These are phyloP conservation scores for Thalassaphorura encarpata DNA, from an alignment of 1,140 invertebrate species.

Conservation along the genomic window DNA sequence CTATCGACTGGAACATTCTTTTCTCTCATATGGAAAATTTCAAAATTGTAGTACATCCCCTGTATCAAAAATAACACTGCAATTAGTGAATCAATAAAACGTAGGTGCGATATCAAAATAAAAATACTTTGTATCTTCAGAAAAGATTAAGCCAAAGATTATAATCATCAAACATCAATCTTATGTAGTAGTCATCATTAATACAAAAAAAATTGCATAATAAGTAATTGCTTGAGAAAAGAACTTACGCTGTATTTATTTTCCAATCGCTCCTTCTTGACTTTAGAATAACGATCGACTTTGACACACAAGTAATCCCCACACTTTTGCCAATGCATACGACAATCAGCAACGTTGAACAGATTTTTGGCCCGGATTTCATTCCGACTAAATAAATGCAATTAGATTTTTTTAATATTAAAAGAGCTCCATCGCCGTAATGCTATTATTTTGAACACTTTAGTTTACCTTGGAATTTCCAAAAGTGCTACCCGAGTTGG, in stretches of 20 bases:
- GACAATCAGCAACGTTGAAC: conserved; percentile 96
- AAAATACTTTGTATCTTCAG: conserved; percentile 15
- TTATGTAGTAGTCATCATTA: not conserved
- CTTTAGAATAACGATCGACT: conserved; percentile 92
- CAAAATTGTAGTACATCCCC: conserved; percentile 98
- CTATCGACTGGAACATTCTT: conserved; percentile 98
- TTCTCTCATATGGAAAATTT: conserved; percentile 96
- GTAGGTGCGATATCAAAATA: not conserved
- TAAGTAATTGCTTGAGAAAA: not conserved
- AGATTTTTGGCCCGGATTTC: conserved; percentile 94
- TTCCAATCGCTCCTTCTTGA: conserved; percentile 70
- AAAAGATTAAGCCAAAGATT: conserved; percentile 12
- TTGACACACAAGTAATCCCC: conserved; percentile 97
- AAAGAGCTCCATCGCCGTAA: not conserved
- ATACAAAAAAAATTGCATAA: conserved; percentile 6
- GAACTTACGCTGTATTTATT: conserved; percentile 73
- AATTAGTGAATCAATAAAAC: no score
- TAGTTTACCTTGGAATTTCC: conserved; percentile 60
- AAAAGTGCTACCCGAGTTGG: conserved; percentile 72
- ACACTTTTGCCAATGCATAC: conserved; percentile 98
- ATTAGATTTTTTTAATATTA: not conserved
- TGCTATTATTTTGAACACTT: not conserved
- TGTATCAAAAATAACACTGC: conserved; percentile 39
- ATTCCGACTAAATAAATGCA: conserved; percentile 50
- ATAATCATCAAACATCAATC: not conserved